These are phyloP conservation scores for Stomatorhinus walkeri DNA, from an alignment of 2,797 vertebrate genomes.

Conservation along the genomic window DNA sequence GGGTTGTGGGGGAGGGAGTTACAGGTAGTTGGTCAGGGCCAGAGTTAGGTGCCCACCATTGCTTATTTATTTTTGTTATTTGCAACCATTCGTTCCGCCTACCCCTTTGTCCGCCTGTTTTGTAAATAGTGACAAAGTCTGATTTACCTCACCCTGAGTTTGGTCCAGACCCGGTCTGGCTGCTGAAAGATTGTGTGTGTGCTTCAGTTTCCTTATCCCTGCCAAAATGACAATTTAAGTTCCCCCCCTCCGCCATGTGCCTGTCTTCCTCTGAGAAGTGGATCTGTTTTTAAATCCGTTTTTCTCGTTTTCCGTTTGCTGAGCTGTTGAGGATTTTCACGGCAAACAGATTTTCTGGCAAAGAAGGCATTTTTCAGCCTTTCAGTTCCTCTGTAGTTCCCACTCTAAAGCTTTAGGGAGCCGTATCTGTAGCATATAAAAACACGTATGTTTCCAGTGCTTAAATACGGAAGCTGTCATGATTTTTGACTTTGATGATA, in stretches of 20 bases:
- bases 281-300: constrained; percentile 11
- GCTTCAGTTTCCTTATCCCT: background rate
- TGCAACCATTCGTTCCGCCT: background rate
- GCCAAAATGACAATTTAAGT: background rate
- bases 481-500: background rate
- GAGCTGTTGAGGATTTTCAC: constrained; percentile 2
- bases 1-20: background rate
- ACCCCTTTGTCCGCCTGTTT: background rate
- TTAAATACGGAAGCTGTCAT: background rate
- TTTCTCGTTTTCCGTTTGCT: constrained; percentile 3
- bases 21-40: background rate
- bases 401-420: background rate
- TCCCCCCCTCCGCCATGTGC: background rate
- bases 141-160: background rate
- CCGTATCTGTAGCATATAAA: background rate
- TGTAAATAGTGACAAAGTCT: background rate
- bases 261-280: constrained; percentile 2
- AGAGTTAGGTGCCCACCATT: background rate
- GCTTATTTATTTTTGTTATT: background rate
- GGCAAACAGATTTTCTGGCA: constrained; percentile 12
- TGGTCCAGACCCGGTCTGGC: background rate
- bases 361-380: background rate
- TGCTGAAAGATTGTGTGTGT: background rate
- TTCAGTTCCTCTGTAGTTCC: background rate
- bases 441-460: constrained; percentile 4